These are phyloP conservation scores for Danionella cerebrum DNA, from an alignment of 2,113 vertebrate species.

Conservation along the genomic window DNA sequence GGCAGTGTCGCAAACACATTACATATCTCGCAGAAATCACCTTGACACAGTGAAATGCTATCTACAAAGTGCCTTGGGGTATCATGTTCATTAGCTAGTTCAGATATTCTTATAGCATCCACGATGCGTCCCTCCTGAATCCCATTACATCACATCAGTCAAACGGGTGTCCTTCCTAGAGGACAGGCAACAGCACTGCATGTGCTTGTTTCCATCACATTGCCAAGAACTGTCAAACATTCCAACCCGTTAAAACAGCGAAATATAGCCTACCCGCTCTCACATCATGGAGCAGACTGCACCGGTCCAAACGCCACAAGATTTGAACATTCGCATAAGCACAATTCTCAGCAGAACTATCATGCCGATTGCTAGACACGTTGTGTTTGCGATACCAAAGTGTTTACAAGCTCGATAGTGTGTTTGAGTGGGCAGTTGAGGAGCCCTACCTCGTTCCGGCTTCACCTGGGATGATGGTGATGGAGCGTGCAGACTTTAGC, in stretches of 20 bases:
- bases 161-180: conserved; percentile 34
- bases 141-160: conserved; percentile 34
- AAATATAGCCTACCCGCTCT: neutral
- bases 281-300: neutral
- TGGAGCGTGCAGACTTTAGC: conserved; percentile 54
- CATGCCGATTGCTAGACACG: neutral
- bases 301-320: neutral
- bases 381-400: neutral
- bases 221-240: neutral
- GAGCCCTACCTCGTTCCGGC: conserved; percentile 32
- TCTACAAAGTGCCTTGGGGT: neutral
- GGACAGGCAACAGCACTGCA: conserved; percentile 7
- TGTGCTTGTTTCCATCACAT: conserved; percentile 1
- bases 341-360: neutral
- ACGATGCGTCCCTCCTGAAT: conserved; percentile 23
- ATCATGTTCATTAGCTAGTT: neutral
- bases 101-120: neutral
- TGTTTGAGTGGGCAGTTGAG: neutral
- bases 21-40: neutral
- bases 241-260: no score
- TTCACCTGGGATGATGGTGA: conserved; percentile 48
- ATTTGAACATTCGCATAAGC: neutral
- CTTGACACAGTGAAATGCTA: neutral
- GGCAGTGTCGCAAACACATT: conserved; percentile 1
- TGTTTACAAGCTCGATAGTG: neutral